Evolutionary conservation across 2,113 vertebrate species (phyloP).

Genomic region (Blennius ocellaris): DNA sequence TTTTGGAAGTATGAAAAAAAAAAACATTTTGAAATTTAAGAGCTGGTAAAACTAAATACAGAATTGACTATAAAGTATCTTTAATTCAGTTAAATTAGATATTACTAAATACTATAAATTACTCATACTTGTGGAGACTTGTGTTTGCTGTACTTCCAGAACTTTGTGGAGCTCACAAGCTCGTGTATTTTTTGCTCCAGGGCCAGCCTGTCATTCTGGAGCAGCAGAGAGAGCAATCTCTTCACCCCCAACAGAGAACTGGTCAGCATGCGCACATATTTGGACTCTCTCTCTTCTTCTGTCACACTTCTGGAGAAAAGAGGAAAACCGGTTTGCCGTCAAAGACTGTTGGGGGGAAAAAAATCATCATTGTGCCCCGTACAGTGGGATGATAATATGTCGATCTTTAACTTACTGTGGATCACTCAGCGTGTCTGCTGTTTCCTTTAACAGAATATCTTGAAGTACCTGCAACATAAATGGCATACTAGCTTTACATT

Average conservation of each 20-base stretch:
- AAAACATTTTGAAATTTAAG: too few relatives aligned
- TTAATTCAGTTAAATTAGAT: too few relatives aligned
- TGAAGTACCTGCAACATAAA: slow-evolving; percentile 87
- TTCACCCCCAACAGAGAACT: slow-evolving; percentile 94
- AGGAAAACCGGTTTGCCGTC: slow-evolving; percentile 1
- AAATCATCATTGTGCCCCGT: background rate
- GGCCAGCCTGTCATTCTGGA: slow-evolving; percentile 82
- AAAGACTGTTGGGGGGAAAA: slow-evolving; percentile 4
- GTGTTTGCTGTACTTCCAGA: slow-evolving; percentile 98
- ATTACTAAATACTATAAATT: background rate
- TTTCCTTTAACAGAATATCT: slow-evolving; percentile 95
- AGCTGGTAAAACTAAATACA: too few relatives aligned
- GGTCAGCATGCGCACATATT: slow-evolving; percentile 92
- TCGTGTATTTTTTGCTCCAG: slow-evolving; percentile 85
- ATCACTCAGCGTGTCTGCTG: slow-evolving; percentile 93
- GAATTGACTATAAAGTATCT: too few relatives aligned
- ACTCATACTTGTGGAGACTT: slow-evolving; percentile 87
- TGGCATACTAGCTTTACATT: background rate
- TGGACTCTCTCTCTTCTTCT: slow-evolving; percentile 93
- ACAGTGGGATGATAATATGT: background rate
- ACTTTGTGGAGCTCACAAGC: slow-evolving; percentile 89
- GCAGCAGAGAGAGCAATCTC: slow-evolving; percentile 88
- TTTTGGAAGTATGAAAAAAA: too few relatives aligned
- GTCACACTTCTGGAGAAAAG: slow-evolving; percentile 86
- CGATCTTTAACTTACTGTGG: slow-evolving; percentile 86